Evolutionary conservation across 2,797 vertebrate species (phyloP).

Genomic region (Spinibarbus caldwelli): DNA sequence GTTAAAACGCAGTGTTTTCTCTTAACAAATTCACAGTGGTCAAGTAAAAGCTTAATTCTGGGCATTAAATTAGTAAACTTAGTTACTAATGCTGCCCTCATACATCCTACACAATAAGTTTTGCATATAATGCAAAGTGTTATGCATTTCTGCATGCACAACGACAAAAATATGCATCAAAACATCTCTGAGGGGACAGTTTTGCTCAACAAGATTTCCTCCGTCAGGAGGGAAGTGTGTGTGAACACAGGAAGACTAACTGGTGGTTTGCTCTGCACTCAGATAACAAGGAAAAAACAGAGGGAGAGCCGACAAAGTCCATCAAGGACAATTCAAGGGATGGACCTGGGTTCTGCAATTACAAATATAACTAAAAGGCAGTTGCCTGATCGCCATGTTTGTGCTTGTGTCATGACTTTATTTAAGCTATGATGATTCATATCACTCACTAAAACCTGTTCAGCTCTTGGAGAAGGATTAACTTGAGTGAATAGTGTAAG

Average conservation of each 20-base stretch:
- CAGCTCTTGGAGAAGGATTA: conserved; percentile 30
- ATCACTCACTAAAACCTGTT: conserved; percentile 17
- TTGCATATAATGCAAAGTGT: neutral
- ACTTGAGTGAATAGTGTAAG: conserved; percentile 26
- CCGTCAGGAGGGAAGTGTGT: conserved; percentile 5
- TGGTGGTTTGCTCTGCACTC: conserved; percentile 3
- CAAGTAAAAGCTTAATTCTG: conserved; percentile 4
- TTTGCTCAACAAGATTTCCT: conserved; percentile 10
- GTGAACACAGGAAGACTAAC: conserved; percentile 29
- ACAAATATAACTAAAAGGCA: conserved; percentile 1
- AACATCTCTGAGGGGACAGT: conserved; percentile 1
- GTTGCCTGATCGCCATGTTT: conserved; percentile 13
- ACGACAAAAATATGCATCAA: neutral
- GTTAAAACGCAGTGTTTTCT: conserved; percentile 1
- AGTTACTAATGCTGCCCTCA: neutral
- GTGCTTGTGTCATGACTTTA: conserved; percentile 29
- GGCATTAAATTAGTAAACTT: neutral
- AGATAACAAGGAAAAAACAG: conserved; percentile 14
- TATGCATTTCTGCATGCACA: neutral
- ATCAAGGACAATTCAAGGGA: conserved; percentile 20
- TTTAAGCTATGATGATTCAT: conserved; percentile 35
- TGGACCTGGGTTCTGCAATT: neutral
- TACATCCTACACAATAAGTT: neutral
- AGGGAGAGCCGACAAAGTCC: neutral
- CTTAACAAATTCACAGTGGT: neutral